A percentile compares a stretch with the other conserved stretches of the same genome.
These are phyloP conservation scores for Syrrhaptes paradoxus DNA, from an alignment of 2,113 vertebrate species.

Conservation along the genomic window DNA sequence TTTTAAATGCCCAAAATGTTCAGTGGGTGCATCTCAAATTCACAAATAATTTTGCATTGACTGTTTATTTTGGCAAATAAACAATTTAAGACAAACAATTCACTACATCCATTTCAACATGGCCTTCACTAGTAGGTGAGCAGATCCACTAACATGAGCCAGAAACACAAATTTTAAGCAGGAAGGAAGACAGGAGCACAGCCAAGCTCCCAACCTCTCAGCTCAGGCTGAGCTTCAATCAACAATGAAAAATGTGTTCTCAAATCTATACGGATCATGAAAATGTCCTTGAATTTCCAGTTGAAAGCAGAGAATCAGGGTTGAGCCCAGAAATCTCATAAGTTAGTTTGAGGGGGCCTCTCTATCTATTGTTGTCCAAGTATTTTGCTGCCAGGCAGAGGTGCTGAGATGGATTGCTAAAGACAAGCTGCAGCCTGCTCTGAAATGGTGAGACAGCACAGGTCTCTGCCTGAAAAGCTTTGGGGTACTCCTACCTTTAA, in stretches of 20 bases:
- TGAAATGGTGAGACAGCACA: not conserved
- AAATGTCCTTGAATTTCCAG: not conserved
- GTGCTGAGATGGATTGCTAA: not conserved
- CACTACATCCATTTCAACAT: not conserved
- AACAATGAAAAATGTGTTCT: not conserved
- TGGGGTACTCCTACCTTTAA: not conserved
- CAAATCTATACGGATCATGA: not conserved
- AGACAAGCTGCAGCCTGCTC: not conserved
- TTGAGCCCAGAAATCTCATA: not conserved
- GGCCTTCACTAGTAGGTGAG: not conserved
- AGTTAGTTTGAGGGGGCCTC: not conserved
- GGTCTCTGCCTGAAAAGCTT: not conserved
- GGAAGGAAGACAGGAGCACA: not conserved
- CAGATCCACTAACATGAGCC: not conserved
- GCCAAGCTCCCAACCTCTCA: not conserved
- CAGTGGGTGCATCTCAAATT: not conserved
- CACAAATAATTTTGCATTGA: not conserved
- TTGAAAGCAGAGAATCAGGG: not conserved
- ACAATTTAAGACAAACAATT: not conserved
- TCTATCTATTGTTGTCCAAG: not conserved
- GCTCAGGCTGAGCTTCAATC: not conserved
- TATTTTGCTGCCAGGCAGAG: not conserved
- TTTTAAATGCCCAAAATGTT: not conserved
- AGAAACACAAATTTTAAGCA: not conserved
- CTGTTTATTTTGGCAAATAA: not conserved